A percentile compares a stretch with the other conserved stretches of the same genome.
These are phyloP conservation scores for Porites australiensis DNA, from an alignment of 64 coral and sea anemone genomes.

Conservation along the genomic window DNA sequence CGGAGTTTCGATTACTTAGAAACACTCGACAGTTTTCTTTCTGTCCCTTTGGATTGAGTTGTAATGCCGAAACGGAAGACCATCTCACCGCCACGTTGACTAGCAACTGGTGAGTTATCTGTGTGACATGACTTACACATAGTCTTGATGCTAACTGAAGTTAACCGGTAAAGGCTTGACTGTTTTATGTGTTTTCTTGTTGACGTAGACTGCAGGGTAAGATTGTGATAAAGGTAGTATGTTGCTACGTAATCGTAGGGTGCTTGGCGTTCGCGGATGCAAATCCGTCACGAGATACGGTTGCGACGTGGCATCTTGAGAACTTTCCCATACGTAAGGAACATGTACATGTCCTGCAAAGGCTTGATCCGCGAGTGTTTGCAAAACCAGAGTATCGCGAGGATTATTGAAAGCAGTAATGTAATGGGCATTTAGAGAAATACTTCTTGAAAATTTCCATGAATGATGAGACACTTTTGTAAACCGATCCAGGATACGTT, in stretches of 20 bases:
- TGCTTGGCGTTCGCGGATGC: too few relatives aligned
- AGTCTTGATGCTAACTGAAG: background rate
- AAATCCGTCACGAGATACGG: too few relatives aligned
- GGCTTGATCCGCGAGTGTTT: background rate
- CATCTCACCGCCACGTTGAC: too few relatives aligned
- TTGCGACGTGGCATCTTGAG: too few relatives aligned
- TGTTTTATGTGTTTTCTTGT: background rate
- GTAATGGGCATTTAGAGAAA: background rate
- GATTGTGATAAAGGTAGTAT: background rate
- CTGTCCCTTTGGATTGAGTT: too few relatives aligned
- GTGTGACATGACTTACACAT: background rate
- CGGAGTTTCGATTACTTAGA: too few relatives aligned
- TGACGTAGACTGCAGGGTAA: background rate
- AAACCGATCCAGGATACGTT: background rate
- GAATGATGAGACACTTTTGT: constrained; percentile 29
- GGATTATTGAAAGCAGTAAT: background rate
- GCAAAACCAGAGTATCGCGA: background rate
- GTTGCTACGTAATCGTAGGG: background rate
- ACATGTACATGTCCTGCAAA: background rate
- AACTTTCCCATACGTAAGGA: too few relatives aligned
- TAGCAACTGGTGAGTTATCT: too few relatives aligned
- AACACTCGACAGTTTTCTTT: background rate
- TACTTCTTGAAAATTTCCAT: background rate
- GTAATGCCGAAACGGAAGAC: too few relatives aligned
- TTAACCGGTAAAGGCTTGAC: too few relatives aligned